Evolutionary conservation across 2,113 vertebrate species (phyloP).

Genomic region (Corythoichthys intestinalis): DNA sequence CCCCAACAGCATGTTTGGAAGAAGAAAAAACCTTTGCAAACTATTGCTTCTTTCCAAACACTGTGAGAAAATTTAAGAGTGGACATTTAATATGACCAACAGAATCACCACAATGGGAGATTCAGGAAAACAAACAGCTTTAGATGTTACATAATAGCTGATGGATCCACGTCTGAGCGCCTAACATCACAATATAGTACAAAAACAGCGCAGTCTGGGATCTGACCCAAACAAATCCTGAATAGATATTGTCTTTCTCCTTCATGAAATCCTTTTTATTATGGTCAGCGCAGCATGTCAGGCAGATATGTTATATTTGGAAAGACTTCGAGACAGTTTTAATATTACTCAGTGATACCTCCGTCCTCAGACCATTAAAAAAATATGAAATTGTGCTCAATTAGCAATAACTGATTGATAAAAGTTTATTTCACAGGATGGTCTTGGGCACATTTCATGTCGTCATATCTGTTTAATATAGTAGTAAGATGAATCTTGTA

Average conservation of each 20-base stretch:
- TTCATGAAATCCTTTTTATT: constrained; percentile 1
- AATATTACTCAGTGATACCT: too few relatives aligned
- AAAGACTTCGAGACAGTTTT: constrained; percentile 2
- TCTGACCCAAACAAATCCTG: constrained; percentile 7
- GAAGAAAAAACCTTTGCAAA: constrained; percentile 22
- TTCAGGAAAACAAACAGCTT: constrained; percentile 24
- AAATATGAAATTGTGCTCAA: too few relatives aligned
- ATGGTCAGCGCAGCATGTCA: not conserved
- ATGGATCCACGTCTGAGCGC: constrained; percentile 26
- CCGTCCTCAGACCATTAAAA: too few relatives aligned
- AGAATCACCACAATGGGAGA: constrained; percentile 4
- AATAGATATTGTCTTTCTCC: constrained; percentile 4
- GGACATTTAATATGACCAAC: constrained; percentile 34
- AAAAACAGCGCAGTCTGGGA: not conserved
- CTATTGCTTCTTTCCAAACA: constrained; percentile 28
- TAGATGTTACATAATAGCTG: constrained; percentile 33
- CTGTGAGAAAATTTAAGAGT: constrained; percentile 34
- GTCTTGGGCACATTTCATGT: too few relatives aligned
- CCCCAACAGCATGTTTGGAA: constrained; percentile 26
- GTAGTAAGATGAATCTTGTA: too few relatives aligned
- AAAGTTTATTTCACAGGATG: too few relatives aligned
- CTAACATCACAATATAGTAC: constrained; percentile 19
- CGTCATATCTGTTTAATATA: too few relatives aligned
- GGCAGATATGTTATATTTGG: constrained; percentile 32
- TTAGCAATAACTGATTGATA: too few relatives aligned